These are phyloP conservation scores for Paratilapia polleni DNA, from an alignment of 2,113 vertebrate species.

Conservation along the genomic window DNA sequence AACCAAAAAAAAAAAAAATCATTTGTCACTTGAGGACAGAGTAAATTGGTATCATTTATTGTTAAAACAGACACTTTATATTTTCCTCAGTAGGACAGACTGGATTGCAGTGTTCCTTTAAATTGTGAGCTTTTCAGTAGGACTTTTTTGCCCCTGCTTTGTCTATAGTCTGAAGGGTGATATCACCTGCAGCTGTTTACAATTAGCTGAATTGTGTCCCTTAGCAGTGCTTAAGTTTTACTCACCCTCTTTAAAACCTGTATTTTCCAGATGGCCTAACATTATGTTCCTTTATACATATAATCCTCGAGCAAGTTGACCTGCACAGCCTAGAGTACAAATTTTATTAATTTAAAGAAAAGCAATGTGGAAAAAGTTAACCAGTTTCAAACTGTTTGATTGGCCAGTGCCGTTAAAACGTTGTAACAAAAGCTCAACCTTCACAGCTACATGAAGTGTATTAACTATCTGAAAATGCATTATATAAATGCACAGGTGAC, in stretches of 20 bases:
- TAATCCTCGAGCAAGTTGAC: slow-evolving; percentile 2
- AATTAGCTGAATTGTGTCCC: slow-evolving; percentile 63
- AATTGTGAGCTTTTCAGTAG: slow-evolving; percentile 36
- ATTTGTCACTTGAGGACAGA: slow-evolving; percentile 31
- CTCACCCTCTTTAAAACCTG: slow-evolving; percentile 52
- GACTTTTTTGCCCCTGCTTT: slow-evolving; percentile 22
- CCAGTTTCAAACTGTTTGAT: not conserved
- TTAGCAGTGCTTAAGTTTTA: slow-evolving; percentile 48
- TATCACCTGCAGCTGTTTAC: slow-evolving; percentile 73
- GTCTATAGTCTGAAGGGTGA: slow-evolving; percentile 54
- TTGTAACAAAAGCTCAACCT: not conserved
- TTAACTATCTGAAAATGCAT: slow-evolving; percentile 20
- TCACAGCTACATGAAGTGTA: not conserved
- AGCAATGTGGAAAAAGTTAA: slow-evolving; percentile 10
- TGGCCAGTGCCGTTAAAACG: not conserved
- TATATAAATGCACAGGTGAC: slow-evolving; percentile 32
- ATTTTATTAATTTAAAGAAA: slow-evolving; percentile 26
- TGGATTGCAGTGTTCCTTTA: slow-evolving; percentile 1
- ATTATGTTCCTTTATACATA: slow-evolving; percentile 23
- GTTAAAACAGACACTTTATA: slow-evolving; percentile 38
- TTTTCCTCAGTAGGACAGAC: slow-evolving; percentile 4
- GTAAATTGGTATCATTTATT: slow-evolving; percentile 49
- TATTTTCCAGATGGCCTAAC: slow-evolving; percentile 60
- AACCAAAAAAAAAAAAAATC: slow-evolving; percentile 26
- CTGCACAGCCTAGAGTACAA: not conserved